These are phyloP conservation scores for Cygnus atratus DNA, from an alignment of 2,113 vertebrate species.

Conservation along the genomic window DNA sequence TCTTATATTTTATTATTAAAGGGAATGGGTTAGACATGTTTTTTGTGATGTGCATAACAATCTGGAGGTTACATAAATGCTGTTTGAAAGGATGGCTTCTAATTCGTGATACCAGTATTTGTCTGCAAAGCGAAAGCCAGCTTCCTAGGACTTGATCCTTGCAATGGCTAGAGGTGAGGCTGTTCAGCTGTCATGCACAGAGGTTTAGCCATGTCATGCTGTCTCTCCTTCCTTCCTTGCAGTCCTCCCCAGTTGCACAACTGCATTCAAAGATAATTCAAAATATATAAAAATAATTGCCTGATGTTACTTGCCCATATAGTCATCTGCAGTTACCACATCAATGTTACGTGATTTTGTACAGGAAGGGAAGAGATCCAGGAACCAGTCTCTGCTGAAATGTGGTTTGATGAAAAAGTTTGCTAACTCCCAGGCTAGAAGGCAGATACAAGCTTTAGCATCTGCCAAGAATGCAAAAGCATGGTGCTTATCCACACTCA, in stretches of 20 bases:
- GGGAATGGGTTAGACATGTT: neutral
- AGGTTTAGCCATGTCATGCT: slow-evolving; percentile 20
- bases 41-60: neutral
- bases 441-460: slow-evolving; percentile 61
- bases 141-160: neutral
- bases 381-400: slow-evolving; percentile 58
- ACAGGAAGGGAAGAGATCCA: slow-evolving; percentile 69
- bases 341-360: slow-evolving; percentile 63
- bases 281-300: slow-evolving; percentile 62
- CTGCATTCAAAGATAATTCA: slow-evolving; percentile 43
- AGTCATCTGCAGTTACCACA: slow-evolving; percentile 67
- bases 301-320: slow-evolving; percentile 57
- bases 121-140: neutral
- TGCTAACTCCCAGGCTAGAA: slow-evolving; percentile 69
- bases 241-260: slow-evolving; percentile 5
- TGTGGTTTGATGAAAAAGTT: slow-evolving; percentile 68
- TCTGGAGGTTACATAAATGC: neutral
- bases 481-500: slow-evolving; percentile 31
- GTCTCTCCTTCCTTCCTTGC: neutral
- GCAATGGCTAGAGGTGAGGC: neutral
- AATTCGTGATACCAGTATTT: neutral
- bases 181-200: neutral
- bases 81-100: neutral
- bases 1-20: neutral
- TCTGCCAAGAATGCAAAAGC: slow-evolving; percentile 70